Evolutionary conservation across 2,888 invertebrate species (phyloP).

Genomic region (Sepiola atlantica): DNA sequence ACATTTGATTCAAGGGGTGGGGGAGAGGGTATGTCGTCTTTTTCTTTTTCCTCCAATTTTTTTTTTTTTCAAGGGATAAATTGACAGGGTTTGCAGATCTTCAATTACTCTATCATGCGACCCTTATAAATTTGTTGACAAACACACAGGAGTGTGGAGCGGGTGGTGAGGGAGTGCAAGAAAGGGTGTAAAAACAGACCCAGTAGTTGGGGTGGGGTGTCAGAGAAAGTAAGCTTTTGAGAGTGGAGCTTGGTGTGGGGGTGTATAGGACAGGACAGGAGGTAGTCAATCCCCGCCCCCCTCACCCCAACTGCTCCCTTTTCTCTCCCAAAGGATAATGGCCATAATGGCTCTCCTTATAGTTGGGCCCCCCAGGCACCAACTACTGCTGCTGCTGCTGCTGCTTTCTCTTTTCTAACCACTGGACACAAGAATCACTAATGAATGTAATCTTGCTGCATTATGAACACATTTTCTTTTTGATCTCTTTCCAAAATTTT

Average conservation of each 20-base stretch:
- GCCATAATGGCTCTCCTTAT: constrained; percentile 19
- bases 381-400: not conserved
- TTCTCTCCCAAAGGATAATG: constrained; percentile 18
- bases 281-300: not conserved
- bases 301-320: not conserved
- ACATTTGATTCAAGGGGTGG: not conserved
- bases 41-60: not conserved
- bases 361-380: constrained; percentile 32
- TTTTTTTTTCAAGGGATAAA: not conserved
- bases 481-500: not conserved
- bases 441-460: constrained; percentile 32
- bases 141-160: not conserved
- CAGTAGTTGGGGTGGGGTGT: not conserved
- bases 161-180: not conserved
- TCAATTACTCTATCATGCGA: not conserved
- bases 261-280: not conserved
- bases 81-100: constrained; percentile 15
- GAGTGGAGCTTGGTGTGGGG: not conserved
- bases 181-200: not conserved
- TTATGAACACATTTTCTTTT: not conserved
- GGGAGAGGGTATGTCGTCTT: not conserved
- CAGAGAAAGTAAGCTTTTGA: not conserved
- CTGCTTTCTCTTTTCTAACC: not conserved
- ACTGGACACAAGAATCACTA: not conserved
- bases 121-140: not conserved